Evolutionary conservation across 2,888 invertebrate species (phyloP).

Genomic region (Venustoraphidia nigricollis): DNA sequence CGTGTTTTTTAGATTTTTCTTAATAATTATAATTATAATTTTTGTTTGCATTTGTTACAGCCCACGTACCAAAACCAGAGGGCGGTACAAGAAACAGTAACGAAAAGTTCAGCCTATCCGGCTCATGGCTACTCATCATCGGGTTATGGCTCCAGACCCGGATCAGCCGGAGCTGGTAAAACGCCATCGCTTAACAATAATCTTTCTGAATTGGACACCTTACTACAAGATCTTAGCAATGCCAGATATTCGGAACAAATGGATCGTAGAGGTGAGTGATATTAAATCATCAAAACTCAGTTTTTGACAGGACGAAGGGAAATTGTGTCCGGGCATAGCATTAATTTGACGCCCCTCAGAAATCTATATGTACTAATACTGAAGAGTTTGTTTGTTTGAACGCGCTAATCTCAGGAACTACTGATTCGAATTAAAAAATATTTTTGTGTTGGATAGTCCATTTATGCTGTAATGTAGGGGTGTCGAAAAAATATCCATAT

Average conservation of each 20-base stretch:
- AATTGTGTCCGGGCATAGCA: too few species aligned
- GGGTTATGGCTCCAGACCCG: constrained; percentile 16
- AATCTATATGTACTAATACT: too few species aligned
- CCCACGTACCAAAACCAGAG: constrained; percentile 50
- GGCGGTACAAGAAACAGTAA: constrained; percentile 32
- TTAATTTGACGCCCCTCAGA: too few species aligned
- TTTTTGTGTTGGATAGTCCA: too few species aligned
- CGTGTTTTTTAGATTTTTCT: too few species aligned
- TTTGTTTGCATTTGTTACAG: constrained; percentile 23
- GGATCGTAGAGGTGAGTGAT: constrained; percentile 15
- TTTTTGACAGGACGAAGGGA: too few species aligned
- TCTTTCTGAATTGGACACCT: constrained; percentile 78
- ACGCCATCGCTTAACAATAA: constrained; percentile 48
- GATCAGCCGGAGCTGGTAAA: constrained; percentile 24
- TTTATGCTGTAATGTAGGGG: too few species aligned
- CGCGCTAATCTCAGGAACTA: too few species aligned
- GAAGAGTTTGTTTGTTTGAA: too few species aligned
- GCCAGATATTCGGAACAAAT: constrained; percentile 35
- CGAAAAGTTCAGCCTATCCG: constrained; percentile 17
- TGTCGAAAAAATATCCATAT: too few species aligned
- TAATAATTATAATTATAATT: not conserved
- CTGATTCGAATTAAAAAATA: too few species aligned
- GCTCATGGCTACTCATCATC: constrained; percentile 10
- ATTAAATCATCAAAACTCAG: too few species aligned
- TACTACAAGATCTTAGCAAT: constrained; percentile 82